Conservation (phyloP, 2,797 vertebrate genomes). For the Calcarius lapponicus region DNA sequence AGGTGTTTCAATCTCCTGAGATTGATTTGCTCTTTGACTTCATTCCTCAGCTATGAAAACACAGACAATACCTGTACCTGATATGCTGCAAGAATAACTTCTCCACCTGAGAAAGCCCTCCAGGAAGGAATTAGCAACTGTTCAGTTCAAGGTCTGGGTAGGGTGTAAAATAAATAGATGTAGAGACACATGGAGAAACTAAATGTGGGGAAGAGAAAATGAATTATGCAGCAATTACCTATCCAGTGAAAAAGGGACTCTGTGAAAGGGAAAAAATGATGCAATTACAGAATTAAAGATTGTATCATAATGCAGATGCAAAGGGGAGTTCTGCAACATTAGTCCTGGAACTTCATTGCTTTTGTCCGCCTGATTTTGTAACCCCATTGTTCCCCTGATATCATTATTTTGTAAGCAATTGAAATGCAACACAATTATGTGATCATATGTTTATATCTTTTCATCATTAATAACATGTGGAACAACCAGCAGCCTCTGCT, state of each 20-base stretch:
- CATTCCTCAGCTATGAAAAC: not conserved
- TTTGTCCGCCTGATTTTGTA: not conserved
- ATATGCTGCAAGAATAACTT: not conserved
- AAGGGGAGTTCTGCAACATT: not conserved
- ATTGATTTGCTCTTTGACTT: not conserved
- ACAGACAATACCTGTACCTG: not conserved
- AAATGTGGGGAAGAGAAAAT: slow-evolving; percentile 7
- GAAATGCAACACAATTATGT: slow-evolving; percentile 23
- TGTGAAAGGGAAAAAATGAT: slow-evolving; percentile 27
- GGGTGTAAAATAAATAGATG: not conserved
- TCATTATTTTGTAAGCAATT: slow-evolving; percentile 46
- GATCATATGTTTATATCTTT: slow-evolving; percentile 28
- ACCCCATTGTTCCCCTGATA: slow-evolving; percentile 27
- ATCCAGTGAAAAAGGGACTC: not conserved
- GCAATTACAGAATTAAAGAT: slow-evolving; percentile 53
- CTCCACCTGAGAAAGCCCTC: not conserved
- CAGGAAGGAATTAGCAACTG: not conserved
- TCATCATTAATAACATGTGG: slow-evolving; percentile 1
- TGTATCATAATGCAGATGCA: slow-evolving; percentile 44
- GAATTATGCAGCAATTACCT: slow-evolving; percentile 25
- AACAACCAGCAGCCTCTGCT: slow-evolving; percentile 8
- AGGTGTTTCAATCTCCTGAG: not conserved
- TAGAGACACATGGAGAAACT: not conserved
- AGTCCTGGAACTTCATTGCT: not conserved
- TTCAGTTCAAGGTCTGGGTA: not conserved